Evolutionary conservation across 2,113 vertebrate species (phyloP).

Genomic region (Morone saxatilis): DNA sequence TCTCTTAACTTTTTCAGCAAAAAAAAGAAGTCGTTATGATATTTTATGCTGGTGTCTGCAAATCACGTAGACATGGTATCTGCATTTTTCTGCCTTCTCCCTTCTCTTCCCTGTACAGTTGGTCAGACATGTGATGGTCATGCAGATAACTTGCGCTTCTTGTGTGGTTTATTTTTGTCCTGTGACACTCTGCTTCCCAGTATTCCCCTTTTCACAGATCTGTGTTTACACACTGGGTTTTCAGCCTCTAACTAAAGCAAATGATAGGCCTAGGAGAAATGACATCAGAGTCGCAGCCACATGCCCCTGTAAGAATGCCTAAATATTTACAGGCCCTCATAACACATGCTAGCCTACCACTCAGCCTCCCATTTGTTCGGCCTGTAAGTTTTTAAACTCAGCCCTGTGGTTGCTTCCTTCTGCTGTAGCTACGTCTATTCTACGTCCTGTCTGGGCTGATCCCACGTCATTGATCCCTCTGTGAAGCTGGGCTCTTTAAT

Average conservation of each 20-base stretch:
- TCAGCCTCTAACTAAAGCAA: constrained; percentile 66
- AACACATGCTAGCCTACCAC: constrained; percentile 53
- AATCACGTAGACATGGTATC: constrained; percentile 25
- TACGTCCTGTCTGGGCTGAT: constrained; percentile 61
- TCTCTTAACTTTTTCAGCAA: constrained; percentile 18
- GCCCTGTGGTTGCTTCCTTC: constrained; percentile 59
- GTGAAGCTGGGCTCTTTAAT: constrained; percentile 78
- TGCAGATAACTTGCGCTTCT: constrained; percentile 34
- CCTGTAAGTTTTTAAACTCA: constrained; percentile 54
- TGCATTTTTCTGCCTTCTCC: constrained; percentile 16
- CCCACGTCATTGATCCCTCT: constrained; percentile 67
- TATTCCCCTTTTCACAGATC: constrained; percentile 58
- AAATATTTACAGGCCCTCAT: constrained; percentile 72
- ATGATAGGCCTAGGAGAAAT: constrained; percentile 65
- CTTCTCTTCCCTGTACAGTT: constrained; percentile 13
- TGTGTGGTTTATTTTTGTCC: constrained; percentile 43
- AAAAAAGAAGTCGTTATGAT: constrained; percentile 34
- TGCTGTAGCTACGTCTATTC: constrained; percentile 57
- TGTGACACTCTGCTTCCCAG: constrained; percentile 50
- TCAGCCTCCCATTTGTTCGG: constrained; percentile 50
- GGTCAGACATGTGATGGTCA: constrained; percentile 59
- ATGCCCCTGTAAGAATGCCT: constrained; percentile 73
- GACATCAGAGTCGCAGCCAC: constrained; percentile 74
- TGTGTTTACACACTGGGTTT: constrained; percentile 59
- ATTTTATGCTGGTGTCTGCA: constrained; percentile 63